Evolutionary conservation across 2,797 vertebrate genomes (phyloP).

Genomic region (Sebastes jordani): DNA sequence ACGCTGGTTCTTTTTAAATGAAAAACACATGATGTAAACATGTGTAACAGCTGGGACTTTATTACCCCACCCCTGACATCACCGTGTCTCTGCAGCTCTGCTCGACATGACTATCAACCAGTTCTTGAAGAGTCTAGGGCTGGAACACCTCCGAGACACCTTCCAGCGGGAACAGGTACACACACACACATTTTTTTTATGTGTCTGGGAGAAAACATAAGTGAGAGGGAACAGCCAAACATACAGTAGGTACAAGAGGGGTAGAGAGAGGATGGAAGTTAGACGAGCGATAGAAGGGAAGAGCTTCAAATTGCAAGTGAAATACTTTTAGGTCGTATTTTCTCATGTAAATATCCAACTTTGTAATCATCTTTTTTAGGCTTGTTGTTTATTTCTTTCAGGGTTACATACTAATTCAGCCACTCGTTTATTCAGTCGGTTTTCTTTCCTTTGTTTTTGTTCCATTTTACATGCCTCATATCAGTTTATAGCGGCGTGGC

Average conservation of each 20-base stretch:
- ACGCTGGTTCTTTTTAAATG: neutral
- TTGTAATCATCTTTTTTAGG: neutral
- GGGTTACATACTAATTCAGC: neutral
- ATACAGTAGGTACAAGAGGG: neutral
- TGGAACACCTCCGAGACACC: constrained; percentile 96
- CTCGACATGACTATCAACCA: constrained; percentile 99
- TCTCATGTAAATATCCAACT: neutral
- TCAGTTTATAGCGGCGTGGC: neutral
- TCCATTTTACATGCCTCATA: neutral
- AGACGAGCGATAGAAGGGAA: neutral
- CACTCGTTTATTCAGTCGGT: neutral
- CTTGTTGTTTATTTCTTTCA: neutral
- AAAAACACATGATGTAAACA: neutral
- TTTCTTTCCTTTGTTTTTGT: neutral
- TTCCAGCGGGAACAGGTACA: constrained; percentile 96
- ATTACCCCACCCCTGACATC: neutral
- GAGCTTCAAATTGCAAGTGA: neutral
- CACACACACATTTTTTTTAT: neutral
- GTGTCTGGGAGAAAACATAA: neutral
- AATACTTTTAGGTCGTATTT: neutral
- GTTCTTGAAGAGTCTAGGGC: constrained; percentile 94
- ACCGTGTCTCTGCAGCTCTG: constrained; percentile 55
- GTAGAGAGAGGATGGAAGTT: neutral
- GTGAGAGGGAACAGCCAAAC: neutral
- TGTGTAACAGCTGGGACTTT: neutral